Conservation (phyloP, 1,140 invertebrate species). For the Helicoverpa zea region DNA sequence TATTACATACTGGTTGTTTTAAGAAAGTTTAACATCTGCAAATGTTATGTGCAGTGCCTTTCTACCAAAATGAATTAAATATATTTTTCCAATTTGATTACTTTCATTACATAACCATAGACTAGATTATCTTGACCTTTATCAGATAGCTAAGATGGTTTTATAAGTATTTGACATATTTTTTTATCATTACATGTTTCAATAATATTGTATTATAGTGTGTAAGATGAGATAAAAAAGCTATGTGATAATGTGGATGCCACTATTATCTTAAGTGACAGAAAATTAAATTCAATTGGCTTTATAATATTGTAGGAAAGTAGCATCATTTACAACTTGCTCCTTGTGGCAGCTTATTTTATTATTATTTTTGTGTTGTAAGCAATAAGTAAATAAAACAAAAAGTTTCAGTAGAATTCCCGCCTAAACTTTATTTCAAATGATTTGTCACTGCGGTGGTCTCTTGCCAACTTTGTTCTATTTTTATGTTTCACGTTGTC, state of each 20-base stretch:
- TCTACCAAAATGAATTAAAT: conserved; percentile 34
- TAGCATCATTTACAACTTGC: not conserved
- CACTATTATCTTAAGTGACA: not conserved
- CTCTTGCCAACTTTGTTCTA: conserved; percentile 60
- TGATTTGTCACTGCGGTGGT: conserved; percentile 65
- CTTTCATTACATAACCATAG: conserved; percentile 16
- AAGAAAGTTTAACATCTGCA: conserved; percentile 5
- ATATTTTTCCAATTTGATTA: conserved; percentile 29
- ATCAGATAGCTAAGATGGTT: not conserved
- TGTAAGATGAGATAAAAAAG: not conserved
- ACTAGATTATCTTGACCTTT: not conserved
- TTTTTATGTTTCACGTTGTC: conserved; percentile 59
- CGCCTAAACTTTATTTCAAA: conserved; percentile 81
- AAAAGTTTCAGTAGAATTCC: conserved; percentile 76
- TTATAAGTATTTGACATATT: conserved; percentile 24
- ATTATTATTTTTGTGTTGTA: not conserved
- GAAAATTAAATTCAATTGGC: not conserved
- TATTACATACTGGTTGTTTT: conserved; percentile 7
- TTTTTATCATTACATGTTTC: conserved; percentile 12
- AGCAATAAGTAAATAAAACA: conserved; percentile 40
- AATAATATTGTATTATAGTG: not conserved
- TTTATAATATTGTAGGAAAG: not conserved
- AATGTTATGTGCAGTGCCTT: conserved; percentile 44
- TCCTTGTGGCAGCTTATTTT: not conserved
- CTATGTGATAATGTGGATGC: not conserved